These are phyloP conservation scores for Trachemys scripta DNA, from an alignment of 2,113 vertebrate genomes.

Conservation along the genomic window DNA sequence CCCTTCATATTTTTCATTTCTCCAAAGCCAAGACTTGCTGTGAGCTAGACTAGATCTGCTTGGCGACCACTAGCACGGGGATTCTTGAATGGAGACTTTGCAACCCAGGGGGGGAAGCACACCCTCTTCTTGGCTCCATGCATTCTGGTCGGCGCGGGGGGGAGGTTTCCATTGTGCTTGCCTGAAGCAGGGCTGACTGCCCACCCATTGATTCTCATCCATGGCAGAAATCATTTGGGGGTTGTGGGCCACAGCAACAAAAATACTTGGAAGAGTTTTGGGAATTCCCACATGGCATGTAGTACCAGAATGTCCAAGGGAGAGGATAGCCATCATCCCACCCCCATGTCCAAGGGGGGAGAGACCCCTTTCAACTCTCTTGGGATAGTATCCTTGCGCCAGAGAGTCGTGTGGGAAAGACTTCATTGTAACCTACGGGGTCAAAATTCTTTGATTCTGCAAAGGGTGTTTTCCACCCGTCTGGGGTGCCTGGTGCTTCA, in stretches of 20 bases:
- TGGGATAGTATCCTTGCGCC: background rate
- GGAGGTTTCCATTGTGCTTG: rapidly evolving
- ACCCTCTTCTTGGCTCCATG: rapidly evolving
- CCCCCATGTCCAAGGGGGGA: background rate
- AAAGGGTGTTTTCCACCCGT: background rate
- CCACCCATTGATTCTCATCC: background rate
- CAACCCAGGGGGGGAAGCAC: background rate
- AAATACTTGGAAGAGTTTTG: rapidly evolving
- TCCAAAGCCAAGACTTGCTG: background rate
- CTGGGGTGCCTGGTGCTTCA: rapidly evolving
- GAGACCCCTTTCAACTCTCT: background rate
- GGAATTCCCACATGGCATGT: background rate
- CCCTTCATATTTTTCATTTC: background rate
- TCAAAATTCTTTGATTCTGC: background rate
- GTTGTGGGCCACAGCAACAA: background rate
- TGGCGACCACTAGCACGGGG: background rate
- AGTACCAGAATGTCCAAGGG: background rate
- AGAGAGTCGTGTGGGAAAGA: background rate
- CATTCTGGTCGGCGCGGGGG: background rate
- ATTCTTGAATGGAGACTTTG: background rate
- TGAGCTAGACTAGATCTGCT: background rate
- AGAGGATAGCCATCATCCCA: background rate
- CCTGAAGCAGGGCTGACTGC: rapidly evolving
- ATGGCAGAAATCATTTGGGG: rapidly evolving
- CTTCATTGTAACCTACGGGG: background rate